Evolutionary conservation across 2,797 vertebrate genomes (phyloP), one percentile per base, ranked within the genome.

Genomic region (Brachymystax lenok): DNA sequence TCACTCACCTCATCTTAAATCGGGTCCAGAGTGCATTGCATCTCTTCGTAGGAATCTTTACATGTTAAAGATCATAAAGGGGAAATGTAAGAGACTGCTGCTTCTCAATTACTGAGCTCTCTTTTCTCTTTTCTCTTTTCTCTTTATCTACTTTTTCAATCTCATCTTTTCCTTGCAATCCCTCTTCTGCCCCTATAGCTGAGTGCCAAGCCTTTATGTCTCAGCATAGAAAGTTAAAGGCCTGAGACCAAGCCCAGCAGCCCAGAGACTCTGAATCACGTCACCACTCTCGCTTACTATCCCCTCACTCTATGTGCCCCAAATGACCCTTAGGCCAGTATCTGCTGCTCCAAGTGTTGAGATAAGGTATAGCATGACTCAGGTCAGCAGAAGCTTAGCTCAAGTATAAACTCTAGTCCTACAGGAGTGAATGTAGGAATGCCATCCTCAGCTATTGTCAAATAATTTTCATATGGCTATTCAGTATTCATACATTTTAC

Each of bases 251-350:
- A 24, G n/a, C 56, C n/a, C 40, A 46, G 40, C 40, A 46, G 40
- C 10, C 2, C 40, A 46, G 40, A 13, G 10, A 46, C 40, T 14
- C 52, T 56, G 52, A 28, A 8, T 30, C 64, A 67, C 64, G 24
- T 27, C 50, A 52, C 21, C 3, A 27, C 46, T 17, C 28, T n/a
- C 10, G 40, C 30, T 30, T 28, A 56, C 27, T 19, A 7, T 28
- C 14, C 71, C 51, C 40, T 70, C 68, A 14, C 24, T 50, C n/a
- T 50, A 35, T 12, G 14, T 71, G 50, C n/a, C 30, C 71, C 80
- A 73, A 84, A 88, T 92, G 88, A 91, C 89, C 88, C 83, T 13
- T 61, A 78, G 33, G 68, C 56, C 77, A n/a, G 35, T 5, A 52
- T 72, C 27, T 21, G 35, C 10, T 52, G 46, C 84, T 87, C 79